These are phyloP conservation scores for Eupithecia pulchellata DNA, from an alignment of 2,888 invertebrate genomes.

Conservation along the genomic window DNA sequence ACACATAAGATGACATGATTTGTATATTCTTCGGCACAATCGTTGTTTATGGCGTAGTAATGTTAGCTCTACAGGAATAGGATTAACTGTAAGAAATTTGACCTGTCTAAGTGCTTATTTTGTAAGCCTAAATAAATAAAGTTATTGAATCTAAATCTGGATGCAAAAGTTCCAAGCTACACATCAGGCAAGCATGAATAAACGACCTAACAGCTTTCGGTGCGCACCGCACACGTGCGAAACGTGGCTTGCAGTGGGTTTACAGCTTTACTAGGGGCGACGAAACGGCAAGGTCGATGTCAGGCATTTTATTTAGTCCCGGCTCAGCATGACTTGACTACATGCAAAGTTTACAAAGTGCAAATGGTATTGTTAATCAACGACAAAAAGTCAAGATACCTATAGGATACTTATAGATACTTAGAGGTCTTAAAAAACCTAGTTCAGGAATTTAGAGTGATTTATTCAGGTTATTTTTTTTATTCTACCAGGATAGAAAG, in stretches of 20 bases:
- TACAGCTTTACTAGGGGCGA: conserved; percentile 39
- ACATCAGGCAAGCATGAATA: not conserved
- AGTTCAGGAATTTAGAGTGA: not conserved
- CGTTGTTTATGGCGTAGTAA: not conserved
- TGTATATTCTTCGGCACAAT: not conserved
- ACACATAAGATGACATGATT: not conserved
- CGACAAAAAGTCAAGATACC: not conserved
- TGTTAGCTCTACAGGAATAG: not conserved
- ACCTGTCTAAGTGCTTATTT: too few relatives aligned
- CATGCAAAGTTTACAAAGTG: not conserved
- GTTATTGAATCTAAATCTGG: too few relatives aligned
- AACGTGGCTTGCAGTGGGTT: not conserved
- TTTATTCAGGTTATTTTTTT: not conserved
- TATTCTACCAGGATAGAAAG: too few relatives aligned
- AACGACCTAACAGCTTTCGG: not conserved
- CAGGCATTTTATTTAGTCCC: conserved; percentile 45
- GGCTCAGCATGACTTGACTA: conserved; percentile 3
- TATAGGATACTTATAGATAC: too few relatives aligned
- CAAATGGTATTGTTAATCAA: not conserved
- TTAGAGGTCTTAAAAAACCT: not conserved
- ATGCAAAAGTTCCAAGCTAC: not conserved
- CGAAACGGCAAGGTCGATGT: conserved; percentile 55
- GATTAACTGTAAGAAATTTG: too few relatives aligned
- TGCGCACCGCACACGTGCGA: not conserved
- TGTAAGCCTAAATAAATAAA: too few relatives aligned